phyloP scores from a whole-genome alignment of 2,113 vertebrate genomes.

The Cercocebus atys region DNA sequence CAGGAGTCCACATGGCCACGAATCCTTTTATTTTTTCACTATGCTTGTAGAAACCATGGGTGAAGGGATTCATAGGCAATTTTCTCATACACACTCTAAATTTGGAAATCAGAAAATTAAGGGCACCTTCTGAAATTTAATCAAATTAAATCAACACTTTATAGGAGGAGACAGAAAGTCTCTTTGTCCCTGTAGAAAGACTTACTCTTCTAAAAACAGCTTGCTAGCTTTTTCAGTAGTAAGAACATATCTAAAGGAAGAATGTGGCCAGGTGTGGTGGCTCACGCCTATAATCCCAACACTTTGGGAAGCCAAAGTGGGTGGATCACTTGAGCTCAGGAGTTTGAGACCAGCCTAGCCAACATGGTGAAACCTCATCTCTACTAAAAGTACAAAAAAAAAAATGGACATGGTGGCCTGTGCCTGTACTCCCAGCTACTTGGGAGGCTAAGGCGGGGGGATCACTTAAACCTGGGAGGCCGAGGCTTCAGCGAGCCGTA shows the following conservation, averaged over 20 bases:
- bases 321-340: no score
- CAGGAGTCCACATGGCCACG: background rate
- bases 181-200: background rate
- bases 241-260: background rate
- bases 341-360: no score
- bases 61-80: background rate
- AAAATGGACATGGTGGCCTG: no score
- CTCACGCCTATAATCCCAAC: no score
- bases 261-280: background rate
- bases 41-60: background rate
- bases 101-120: slow-evolving; percentile 7
- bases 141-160: background rate
- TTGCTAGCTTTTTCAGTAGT: background rate
- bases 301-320: no score
- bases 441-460: no score
- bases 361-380: no score
- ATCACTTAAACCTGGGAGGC: no score
- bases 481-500: no score
- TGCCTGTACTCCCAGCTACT: no score
- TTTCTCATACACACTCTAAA: background rate
- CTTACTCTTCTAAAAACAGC: background rate
- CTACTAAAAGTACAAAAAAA: no score
- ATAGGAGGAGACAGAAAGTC: background rate
- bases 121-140: background rate
- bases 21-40: background rate